phyloP scores from a whole-genome alignment of 2,797 vertebrate genomes.

The Aldrovandia affinis region DNA sequence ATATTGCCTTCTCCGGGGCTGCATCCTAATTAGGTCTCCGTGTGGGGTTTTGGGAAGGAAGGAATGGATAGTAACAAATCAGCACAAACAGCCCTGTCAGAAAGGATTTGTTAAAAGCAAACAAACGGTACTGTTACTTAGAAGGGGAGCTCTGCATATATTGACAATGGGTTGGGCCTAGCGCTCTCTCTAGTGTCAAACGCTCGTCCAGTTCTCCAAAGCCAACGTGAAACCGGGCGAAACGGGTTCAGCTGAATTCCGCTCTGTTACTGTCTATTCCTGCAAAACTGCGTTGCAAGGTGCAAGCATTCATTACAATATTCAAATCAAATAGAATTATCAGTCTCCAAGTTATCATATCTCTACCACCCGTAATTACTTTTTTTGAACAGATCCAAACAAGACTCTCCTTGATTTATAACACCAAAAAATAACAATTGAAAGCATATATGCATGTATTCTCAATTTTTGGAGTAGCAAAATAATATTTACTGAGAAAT shows the following conservation, averaged over 20 bases:
- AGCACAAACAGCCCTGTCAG: constrained; percentile 85
- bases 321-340: neutral
- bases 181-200: neutral
- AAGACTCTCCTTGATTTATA: neutral
- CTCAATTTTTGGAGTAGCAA: neutral
- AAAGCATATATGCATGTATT: neutral
- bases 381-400: neutral
- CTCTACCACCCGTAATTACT: neutral
- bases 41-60: constrained; percentile 67
- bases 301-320: neutral
- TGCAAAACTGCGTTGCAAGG: neutral
- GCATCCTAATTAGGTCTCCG: constrained; percentile 85
- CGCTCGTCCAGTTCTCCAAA: neutral
- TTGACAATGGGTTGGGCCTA: neutral
- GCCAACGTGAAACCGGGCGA: neutral
- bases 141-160: neutral
- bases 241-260: neutral
- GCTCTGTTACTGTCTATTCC: neutral
- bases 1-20: constrained; percentile 81
- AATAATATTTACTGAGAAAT: neutral
- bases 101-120: constrained; percentile 74
- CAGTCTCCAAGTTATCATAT: neutral
- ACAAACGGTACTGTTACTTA: constrained; percentile 76
- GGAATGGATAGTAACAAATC: constrained; percentile 81
- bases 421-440: neutral